phyloP scores from a whole-genome alignment of 2,888 invertebrate species.

The Minunthozetes semirufus region DNA sequence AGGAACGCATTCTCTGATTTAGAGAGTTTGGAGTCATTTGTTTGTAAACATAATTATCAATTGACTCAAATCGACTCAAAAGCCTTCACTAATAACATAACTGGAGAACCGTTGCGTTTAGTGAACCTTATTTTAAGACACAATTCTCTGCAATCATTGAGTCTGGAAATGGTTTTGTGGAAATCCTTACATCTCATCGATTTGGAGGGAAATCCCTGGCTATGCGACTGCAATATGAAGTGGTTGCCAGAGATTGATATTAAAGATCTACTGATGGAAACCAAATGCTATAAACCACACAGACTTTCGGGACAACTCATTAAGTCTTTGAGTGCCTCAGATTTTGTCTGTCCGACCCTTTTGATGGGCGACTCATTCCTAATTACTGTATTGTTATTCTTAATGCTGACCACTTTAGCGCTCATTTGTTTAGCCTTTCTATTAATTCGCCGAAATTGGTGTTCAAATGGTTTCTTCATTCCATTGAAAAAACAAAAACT shows the following conservation, averaged over 20 bases:
- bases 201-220: slow-evolving; percentile 32
- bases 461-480: background rate
- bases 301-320: slow-evolving; percentile 16
- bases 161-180: slow-evolving; percentile 9
- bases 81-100: slow-evolving; percentile 27
- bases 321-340: background rate
- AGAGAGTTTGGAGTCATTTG: slow-evolving; percentile 1
- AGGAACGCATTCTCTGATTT: slow-evolving; percentile 12
- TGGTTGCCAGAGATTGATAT: slow-evolving; percentile 9
- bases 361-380: slow-evolving; percentile 3
- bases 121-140: background rate
- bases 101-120: slow-evolving; percentile 11
- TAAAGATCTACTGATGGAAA: background rate
- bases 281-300: slow-evolving; percentile 13
- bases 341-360: slow-evolving; percentile 19
- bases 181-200: slow-evolving; percentile 18
- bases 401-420: background rate
- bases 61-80: slow-evolving; percentile 25
- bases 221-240: slow-evolving; percentile 31
- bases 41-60: slow-evolving; percentile 27
- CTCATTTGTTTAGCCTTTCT: background rate
- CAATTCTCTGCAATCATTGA: slow-evolving; percentile 23
- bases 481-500: slow-evolving; percentile 8
- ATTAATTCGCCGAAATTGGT: background rate
- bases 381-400: background rate